Evolutionary conservation across 2,113 vertebrate genomes (phyloP).

Genomic region (Castor canadensis): DNA sequence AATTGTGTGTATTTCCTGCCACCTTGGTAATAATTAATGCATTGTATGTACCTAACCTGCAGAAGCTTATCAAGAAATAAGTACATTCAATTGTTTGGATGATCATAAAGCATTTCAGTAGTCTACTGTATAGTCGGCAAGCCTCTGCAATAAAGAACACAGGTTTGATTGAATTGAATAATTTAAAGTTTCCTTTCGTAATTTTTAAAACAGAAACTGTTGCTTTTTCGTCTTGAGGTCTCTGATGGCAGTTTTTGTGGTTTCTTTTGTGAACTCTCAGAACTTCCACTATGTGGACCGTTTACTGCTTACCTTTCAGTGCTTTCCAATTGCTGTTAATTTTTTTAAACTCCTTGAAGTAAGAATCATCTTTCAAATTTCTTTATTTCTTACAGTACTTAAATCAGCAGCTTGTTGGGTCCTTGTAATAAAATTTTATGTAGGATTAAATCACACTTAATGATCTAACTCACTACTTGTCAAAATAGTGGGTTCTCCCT

Average conservation of each 20-base stretch:
- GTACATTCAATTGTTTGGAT: slow-evolving; percentile 34
- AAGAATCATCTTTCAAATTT: neutral
- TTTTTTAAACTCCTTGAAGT: slow-evolving; percentile 36
- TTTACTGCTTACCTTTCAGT: neutral
- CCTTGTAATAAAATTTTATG: neutral
- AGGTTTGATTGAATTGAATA: slow-evolving; percentile 19
- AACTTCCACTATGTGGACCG: neutral
- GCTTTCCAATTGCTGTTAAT: neutral
- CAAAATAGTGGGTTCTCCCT: neutral
- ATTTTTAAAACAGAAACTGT: slow-evolving; percentile 26
- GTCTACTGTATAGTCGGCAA: neutral
- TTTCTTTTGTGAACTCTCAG: neutral
- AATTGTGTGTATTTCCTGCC: neutral
- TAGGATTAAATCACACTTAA: neutral
- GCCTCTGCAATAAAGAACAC: neutral
- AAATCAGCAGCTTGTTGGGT: neutral
- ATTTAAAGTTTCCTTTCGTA: neutral
- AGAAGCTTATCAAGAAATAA: slow-evolving; percentile 51
- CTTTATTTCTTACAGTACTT: neutral
- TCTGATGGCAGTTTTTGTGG: neutral
- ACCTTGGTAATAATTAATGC: slow-evolving; percentile 53
- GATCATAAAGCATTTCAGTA: slow-evolving; percentile 32
- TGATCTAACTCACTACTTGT: neutral
- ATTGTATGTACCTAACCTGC: neutral
- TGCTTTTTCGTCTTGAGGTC: slow-evolving; percentile 37